Evolutionary conservation across 2,888 invertebrate species (phyloP), one percentile per base, ranked within the genome.

Genomic region (Lepidochrysops patricia): DNA sequence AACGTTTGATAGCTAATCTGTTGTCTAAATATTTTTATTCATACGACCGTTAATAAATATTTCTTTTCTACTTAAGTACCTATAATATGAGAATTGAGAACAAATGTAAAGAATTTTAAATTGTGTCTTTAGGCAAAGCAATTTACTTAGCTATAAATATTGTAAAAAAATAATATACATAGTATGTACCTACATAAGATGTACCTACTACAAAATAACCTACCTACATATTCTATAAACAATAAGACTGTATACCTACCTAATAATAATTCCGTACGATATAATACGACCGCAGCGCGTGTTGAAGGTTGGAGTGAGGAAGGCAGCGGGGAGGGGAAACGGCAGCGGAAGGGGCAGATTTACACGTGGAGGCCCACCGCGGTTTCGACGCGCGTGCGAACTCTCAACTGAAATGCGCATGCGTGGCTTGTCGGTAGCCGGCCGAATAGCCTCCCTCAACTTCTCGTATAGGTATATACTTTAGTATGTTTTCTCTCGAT

Each of bases 331-430:
- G 67, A 62, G 70, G 65, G 73, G 72, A 70, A 72, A 68, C 71
- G 74, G 71, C 76, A 74, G 73, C 73, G 70, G 71, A 71, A 75
- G 71, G 79, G 85, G 82, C 81, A 82, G 81, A 76, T 80, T 79
- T 70, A 76, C 88, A 86, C 88, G 88, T 88, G 89, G 89, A 85
- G 89, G 87, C 88, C 74, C 76, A 87, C 89, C 79, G 80, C 79
- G 87, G 84, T 77, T 64, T 65, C 61, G 72, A 65, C 76, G 71
- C 71, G 77, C 66, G 89, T 87, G 88, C 75, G 19, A 59, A 59
- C 59, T 54, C 52, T 52, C 52, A 52, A 52, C 59, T 59, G 32
- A 52, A 59, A 15, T 43, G 59, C 59, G 59, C 59, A 52, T 59
- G 59, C 59, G 59, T 59, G 50, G 52, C 59, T 52, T 52, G 59